Base-by-base conservation (phyloP, 2,888 invertebrate species). In the Gari tellinella region DNA sequence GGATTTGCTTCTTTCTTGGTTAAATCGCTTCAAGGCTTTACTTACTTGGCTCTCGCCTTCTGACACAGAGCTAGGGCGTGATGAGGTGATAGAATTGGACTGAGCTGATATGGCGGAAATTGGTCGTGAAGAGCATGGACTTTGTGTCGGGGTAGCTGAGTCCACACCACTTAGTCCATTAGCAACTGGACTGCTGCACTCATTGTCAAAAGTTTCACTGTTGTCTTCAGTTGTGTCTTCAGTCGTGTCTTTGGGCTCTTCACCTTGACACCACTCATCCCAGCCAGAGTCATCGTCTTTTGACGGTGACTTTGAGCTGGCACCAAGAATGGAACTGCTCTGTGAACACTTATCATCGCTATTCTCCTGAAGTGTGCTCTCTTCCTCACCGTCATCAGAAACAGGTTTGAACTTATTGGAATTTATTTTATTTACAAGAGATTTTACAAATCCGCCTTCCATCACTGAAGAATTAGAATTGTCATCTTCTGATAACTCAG, bases 391-490 rank as follows among this genome's bases (percentile, higher is more conserved):
- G 17, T 65, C 57, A n/a, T 21, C 49, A 43, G 45, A 43, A 38
- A 23, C 64, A 10, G 60, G 45, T 45, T 38, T 60, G 15, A 62
- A 14, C 31, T 72, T 74, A 38, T 75, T 60, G n/a, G 68, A 60
- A 52, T 88, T 84, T 5, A 86, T 83, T 60, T 83, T 84, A 45
- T 81, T 76, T 2, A 86, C 87, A 45, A 86, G 69, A 15, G 86
- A 81, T 65, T 81, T 81, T 10, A 89, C 88, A 72, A 84, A 88
- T 25, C 88, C 88, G 25, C 38, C 17, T 57, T 70, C 72, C 79
- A 79, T 79, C 21, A 84, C 83, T 58, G 80, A 64, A 21, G 72
- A 53, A 53, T 81, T 76, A 65, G 86, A 85, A 38, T 63, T 67
- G 25, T 80, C 81, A 74, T 85, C 82, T 26, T 73, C 49, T 7